Evolutionary conservation across 2,797 vertebrate genomes (phyloP).

Genomic region (Acropternis orthonyx): DNA sequence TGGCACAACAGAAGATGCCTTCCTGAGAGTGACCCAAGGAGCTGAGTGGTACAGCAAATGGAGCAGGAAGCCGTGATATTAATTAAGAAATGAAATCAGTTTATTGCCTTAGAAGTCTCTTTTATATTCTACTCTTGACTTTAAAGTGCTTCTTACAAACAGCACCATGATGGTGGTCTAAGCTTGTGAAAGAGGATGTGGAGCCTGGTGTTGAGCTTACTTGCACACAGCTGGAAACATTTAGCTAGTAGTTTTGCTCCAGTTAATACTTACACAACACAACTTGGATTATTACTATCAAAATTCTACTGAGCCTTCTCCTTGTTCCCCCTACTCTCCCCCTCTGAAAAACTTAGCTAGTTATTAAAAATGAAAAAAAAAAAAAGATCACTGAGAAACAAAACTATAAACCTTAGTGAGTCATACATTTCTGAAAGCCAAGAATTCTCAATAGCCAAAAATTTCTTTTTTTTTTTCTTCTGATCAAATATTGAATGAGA

Average conservation of each 20-base stretch:
- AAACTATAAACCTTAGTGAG: neutral
- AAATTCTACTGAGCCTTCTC: neutral
- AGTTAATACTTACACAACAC: neutral
- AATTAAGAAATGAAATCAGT: neutral
- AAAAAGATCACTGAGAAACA: neutral
- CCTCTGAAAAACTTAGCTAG: neutral
- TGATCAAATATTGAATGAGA: neutral
- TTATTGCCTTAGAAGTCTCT: neutral
- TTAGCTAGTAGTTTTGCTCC: neutral
- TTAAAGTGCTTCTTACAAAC: neutral
- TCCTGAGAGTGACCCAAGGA: neutral
- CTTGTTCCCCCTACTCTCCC: rapidly evolving
- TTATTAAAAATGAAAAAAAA: neutral
- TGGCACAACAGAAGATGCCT: neutral
- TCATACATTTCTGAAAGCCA: neutral
- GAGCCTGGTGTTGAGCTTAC: neutral
- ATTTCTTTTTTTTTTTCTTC: neutral
- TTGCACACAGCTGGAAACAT: neutral
- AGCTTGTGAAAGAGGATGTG: neutral
- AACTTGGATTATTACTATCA: neutral
- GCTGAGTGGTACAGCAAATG: neutral
- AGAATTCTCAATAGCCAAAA: neutral
- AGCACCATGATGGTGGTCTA: neutral
- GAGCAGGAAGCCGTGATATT: neutral
- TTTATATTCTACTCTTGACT: neutral